Conservation (phyloP, 2,113 vertebrate species). For the Eira barbara region DNA sequence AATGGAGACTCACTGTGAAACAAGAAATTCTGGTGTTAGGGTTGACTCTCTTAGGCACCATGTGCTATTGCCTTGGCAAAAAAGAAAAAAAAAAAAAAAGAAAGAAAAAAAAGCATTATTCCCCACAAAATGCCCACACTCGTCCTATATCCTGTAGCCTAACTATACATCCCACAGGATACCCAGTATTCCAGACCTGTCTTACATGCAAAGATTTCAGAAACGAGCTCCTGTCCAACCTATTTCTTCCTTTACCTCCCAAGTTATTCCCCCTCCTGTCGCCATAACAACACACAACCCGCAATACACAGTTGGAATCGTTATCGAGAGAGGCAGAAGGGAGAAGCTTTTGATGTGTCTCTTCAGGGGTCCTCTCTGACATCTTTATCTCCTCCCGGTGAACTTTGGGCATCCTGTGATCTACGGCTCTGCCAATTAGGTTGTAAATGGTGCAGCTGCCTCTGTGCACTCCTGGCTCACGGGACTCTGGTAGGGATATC, state of each 20-base stretch:
- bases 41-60: background rate
- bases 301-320: background rate
- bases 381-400: slow-evolving; percentile 56
- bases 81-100: background rate
- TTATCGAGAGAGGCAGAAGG: slow-evolving; percentile 43
- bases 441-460: background rate
- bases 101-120: background rate
- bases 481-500: background rate
- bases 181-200: background rate
- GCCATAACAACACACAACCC: slow-evolving; percentile 56
- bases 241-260: background rate
- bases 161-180: background rate
- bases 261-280: background rate
- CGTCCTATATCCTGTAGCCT: too few species aligned
- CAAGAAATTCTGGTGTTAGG: background rate
- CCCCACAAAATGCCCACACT: background rate
- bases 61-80: background rate
- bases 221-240: background rate
- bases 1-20: background rate
- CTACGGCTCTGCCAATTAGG: slow-evolving; percentile 35
- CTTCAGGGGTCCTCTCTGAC: slow-evolving; percentile 47
- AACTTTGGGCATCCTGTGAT: slow-evolving; percentile 55
- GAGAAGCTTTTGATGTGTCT: slow-evolving; percentile 47
- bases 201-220: background rate
- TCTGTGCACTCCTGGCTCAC: background rate